Conservation (phyloP, 2,888 invertebrate species). For the Melipona beecheii region DNA sequence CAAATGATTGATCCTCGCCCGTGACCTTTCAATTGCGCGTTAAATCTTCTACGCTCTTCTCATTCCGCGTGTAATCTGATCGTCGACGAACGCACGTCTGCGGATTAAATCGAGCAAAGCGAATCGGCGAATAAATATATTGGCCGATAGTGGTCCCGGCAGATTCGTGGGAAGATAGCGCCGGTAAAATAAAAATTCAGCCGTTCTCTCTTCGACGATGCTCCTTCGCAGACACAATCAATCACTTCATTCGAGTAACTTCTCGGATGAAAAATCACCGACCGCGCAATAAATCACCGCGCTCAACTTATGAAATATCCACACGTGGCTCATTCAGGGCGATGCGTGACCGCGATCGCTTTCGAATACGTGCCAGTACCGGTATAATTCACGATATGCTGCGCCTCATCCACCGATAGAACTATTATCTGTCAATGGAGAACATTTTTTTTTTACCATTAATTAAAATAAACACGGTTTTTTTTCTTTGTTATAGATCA, state of each 20-base stretch:
- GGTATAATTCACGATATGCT: slow-evolving; percentile 41
- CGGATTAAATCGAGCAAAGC: background rate
- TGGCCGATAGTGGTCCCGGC: slow-evolving; percentile 15
- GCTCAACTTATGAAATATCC: slow-evolving; percentile 69
- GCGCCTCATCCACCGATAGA: background rate
- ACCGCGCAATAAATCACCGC: slow-evolving; percentile 68
- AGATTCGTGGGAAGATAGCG: slow-evolving; percentile 6
- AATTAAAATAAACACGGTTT: background rate
- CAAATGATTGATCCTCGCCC: background rate
- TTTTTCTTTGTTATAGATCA: background rate
- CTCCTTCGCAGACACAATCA: slow-evolving; percentile 68
- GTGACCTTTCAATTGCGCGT: background rate
- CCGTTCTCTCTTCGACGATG: slow-evolving; percentile 38
- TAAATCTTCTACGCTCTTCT: background rate
- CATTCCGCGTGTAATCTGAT: background rate
- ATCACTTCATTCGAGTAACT: slow-evolving; percentile 70
- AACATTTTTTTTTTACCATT: background rate
- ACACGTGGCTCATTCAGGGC: slow-evolving; percentile 55
- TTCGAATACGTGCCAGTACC: slow-evolving; percentile 46
- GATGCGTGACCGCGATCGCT: slow-evolving; percentile 65
- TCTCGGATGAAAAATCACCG: slow-evolving; percentile 71
- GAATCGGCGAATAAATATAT: background rate
- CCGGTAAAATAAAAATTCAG: slow-evolving; percentile 57
- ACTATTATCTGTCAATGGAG: slow-evolving; percentile 13
- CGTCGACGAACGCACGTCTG: too few species aligned